Base-by-base conservation (phyloP, 2,888 invertebrate genomes). In the Alsophila aescularia region DNA sequence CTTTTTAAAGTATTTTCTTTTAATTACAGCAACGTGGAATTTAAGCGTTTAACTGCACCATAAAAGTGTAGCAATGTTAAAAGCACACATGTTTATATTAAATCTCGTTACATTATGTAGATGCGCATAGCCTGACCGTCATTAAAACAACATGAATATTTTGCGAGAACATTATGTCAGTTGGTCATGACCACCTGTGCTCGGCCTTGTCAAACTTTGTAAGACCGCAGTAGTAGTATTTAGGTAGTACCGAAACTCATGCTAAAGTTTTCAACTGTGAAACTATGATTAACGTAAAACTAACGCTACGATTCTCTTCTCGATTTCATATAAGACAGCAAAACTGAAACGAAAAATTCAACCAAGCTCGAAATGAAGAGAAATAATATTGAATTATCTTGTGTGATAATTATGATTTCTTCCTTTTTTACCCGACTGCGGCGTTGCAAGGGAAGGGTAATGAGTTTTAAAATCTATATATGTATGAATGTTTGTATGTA, bases 81-180 rank as follows among this genome's bases (percentile, higher is more conserved):
- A 52, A 42, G 27, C 34, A 49, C 24, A 47, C 31, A 49, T 32
- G 13, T 13, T 60, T 57, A 43, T 53, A 49, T 58, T 56, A 58
- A 63, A 58, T 63, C 56, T 58, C 60, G 54, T 62, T 54, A 62
- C 54, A 58, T 60, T 58, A 63, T 63, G 60, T 54, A 62, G 55
- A 60, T 54, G 57, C 45, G 51, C 58, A 50, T 54, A 43, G 60
- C 59, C 60, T 49, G 64, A 65, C 62, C 65, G 60, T 62, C 65
- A 65, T 65, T 61, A 65, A 58, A 60, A 52, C 53, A 51, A 59
- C 59, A 62, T 62, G 60, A 65, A 65, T 65, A 65, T 65, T 62
- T 62, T 55, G 61, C 56, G 59, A 59, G 62, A 63, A 49, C 62
- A 61, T 66, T 66, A 61, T 61, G 57, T 58, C 62, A 60, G 58